These are phyloP conservation scores for Picus viridis DNA, from an alignment of 2,797 vertebrate genomes.

Conservation along the genomic window DNA sequence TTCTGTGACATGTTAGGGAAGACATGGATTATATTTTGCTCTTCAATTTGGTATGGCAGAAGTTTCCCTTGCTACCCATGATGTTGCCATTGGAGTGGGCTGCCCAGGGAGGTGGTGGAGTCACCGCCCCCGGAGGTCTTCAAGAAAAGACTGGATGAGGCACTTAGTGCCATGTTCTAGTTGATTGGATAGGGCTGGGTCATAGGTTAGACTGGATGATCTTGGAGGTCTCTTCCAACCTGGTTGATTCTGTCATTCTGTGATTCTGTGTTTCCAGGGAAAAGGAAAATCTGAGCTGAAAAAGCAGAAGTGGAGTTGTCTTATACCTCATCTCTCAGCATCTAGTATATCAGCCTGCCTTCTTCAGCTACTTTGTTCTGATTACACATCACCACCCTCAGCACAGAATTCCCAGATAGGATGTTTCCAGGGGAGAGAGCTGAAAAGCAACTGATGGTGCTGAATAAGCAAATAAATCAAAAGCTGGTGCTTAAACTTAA, in stretches of 20 bases:
- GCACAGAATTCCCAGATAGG: conserved; percentile 5
- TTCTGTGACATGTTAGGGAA: neutral
- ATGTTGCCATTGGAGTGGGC: neutral
- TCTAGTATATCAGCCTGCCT: neutral
- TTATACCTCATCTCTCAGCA: neutral
- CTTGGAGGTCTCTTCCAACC: too few relatives aligned
- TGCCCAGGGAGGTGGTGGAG: too few relatives aligned
- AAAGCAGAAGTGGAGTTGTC: neutral
- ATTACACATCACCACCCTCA: neutral
- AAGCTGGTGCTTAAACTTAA: conserved; percentile 29
- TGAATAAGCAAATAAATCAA: conserved; percentile 49
- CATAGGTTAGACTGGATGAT: too few relatives aligned
- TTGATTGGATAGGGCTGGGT: too few relatives aligned
- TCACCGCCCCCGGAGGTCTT: too few relatives aligned
- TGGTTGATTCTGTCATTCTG: too few relatives aligned
- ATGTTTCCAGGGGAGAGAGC: conserved; percentile 21
- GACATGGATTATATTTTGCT: neutral
- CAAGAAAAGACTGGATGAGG: too few relatives aligned
- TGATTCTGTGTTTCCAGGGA: neutral
- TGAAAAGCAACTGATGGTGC: conserved; percentile 8
- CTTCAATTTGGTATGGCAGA: neutral
- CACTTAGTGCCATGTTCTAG: too few relatives aligned
- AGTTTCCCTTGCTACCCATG: conserved; percentile 11
- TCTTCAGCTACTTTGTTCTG: conserved; percentile 16
- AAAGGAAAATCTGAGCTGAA: neutral